These are phyloP conservation scores for Torymus aiolomorphi DNA, from an alignment of 2,888 invertebrate genomes.

Conservation along the genomic window DNA sequence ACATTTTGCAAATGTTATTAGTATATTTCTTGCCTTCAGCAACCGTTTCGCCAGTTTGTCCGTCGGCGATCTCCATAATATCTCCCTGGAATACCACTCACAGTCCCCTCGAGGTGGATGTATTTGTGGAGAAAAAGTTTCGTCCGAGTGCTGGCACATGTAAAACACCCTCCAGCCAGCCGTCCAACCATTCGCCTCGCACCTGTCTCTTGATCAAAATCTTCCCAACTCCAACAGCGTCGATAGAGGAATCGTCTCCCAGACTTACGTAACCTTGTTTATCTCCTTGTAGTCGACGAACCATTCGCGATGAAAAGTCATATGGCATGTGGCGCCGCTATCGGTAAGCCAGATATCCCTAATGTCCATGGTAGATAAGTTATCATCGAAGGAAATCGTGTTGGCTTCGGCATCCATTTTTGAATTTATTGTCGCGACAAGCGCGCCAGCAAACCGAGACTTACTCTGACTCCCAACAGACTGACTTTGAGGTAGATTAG, in stretches of 20 bases:
- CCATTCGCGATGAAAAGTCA: slow-evolving; percentile 49
- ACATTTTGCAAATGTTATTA: not conserved
- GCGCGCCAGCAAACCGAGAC: not conserved
- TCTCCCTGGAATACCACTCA: not conserved
- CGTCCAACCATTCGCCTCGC: slow-evolving; percentile 48
- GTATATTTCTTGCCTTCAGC: not conserved
- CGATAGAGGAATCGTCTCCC: slow-evolving; percentile 51
- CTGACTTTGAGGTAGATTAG: not conserved
- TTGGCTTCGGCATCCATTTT: slow-evolving; percentile 2
- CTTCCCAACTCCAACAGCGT: slow-evolving; percentile 45
- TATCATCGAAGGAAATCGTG: not conserved
- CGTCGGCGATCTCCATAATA: not conserved
- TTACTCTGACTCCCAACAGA: not conserved
- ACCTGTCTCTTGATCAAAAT: slow-evolving; percentile 52
- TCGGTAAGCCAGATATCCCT: not conserved
- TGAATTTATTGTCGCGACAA: not conserved
- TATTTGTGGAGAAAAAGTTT: slow-evolving; percentile 59
- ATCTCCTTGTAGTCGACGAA: slow-evolving; percentile 43
- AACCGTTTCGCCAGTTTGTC: not conserved
- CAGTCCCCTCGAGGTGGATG: not conserved
- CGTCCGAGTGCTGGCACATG: slow-evolving; percentile 58
- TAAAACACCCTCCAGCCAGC: slow-evolving; percentile 57
- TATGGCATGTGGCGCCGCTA: not conserved
- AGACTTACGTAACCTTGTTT: slow-evolving; percentile 38
- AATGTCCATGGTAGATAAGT: not conserved